These are phyloP conservation scores for Lepus oiostolus DNA, from an alignment of 2,797 vertebrate genomes.

Conservation along the genomic window DNA sequence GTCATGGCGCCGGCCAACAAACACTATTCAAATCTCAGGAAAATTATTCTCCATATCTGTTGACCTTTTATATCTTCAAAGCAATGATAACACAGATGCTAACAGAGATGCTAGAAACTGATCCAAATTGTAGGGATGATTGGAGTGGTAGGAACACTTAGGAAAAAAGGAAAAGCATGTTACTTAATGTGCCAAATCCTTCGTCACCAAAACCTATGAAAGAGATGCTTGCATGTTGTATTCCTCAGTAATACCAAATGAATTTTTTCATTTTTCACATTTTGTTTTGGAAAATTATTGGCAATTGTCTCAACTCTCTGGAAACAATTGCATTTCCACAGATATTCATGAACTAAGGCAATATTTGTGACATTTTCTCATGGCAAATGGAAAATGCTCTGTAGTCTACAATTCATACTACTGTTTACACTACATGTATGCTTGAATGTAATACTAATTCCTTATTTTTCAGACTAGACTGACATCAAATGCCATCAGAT, in stretches of 20 bases:
- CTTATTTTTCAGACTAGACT: conserved; percentile 24
- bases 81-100: not conserved
- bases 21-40: not conserved
- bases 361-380: not conserved
- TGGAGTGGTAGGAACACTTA: not conserved
- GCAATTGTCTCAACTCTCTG: not conserved
- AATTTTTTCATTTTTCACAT: conserved; percentile 8
- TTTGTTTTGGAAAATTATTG: not conserved
- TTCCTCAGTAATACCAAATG: not conserved
- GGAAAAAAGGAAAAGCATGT: conserved; percentile 22
- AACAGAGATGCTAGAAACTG: not conserved
- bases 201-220: conserved; percentile 16
- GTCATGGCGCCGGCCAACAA: not conserved
- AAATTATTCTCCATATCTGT: not conserved
- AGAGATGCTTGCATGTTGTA: not conserved
- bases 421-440: not conserved
- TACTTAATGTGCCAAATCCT: conserved; percentile 7
- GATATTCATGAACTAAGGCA: conserved; percentile 22
- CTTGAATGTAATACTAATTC: not conserved
- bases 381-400: not conserved
- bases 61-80: not conserved
- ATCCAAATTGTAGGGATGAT: not conserved
- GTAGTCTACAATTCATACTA: not conserved
- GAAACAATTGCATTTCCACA: conserved; percentile 41
- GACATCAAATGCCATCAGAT: not conserved